Base-by-base conservation (phyloP, 1,140 invertebrate genomes). In the Camponotus vicinus region DNA sequence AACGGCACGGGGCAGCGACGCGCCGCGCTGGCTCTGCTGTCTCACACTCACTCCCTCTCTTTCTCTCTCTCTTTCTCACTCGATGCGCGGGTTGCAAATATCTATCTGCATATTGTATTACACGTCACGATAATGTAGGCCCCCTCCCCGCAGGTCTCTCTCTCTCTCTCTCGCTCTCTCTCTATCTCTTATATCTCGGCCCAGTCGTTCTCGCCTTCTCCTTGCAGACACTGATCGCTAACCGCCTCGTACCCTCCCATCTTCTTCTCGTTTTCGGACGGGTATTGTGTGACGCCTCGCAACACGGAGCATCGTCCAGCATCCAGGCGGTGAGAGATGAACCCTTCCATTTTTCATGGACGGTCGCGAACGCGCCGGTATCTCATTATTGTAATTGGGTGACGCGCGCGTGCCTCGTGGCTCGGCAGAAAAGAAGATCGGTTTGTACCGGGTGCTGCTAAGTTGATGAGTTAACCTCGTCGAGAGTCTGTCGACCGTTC, bases 381-480 rank as follows among this genome's bases (percentile, higher is more conserved):
- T 92, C 92, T 94, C 92, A 93, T 94, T 95, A 94, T 93, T 93
- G 92, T 94, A 94, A 94, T 94, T 95, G 93, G 91, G 93, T 83
- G 69, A 83, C 57, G 69, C 79, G 79, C 79, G 79, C 69, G 79
- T 83, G 79, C 61, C 85, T 61, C 71, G 86, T 79, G 55, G 21
- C 70, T 40, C 37, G 49, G 55, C 40, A 64, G 57, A 70, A 45
- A 61, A 34, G 63, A 88, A 59, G 66, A 73, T 45, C 79, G 69
- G 61, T 21, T 69, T 27, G 34, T 45, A 34, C 67, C 40, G 52
- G 18, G 27, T 45, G 55, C 79, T 82, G 52, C 40, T 70, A 73
- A 21, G 69, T 69, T 83, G 40, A 83, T 75, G 79, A n/a, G 69
- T 83, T 83, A 83, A 59, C 69, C 57, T 73, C 18, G 27, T 73